phyloP scores from a whole-genome alignment of 2,113 vertebrate species.

The Sphaerodactylus townsendi region DNA sequence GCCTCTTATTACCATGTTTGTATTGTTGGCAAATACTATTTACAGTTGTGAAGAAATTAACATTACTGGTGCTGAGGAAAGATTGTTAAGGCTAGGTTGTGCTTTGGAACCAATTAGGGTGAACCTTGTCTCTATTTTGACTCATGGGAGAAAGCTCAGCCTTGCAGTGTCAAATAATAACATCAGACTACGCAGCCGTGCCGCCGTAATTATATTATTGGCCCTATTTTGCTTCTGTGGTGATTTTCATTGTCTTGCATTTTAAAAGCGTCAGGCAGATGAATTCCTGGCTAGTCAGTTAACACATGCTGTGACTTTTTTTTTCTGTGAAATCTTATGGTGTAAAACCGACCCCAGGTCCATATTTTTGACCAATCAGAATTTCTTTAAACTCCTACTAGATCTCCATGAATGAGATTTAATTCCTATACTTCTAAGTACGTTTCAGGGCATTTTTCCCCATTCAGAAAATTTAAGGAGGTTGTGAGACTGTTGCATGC shows the following conservation, averaged over 20 bases:
- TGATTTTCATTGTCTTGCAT: constrained; percentile 72
- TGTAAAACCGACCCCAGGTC: constrained; percentile 30
- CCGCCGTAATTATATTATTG: constrained; percentile 77
- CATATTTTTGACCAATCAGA: constrained; percentile 10
- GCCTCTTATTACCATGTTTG: constrained; percentile 95
- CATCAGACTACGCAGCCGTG: constrained; percentile 73
- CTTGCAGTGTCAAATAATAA: constrained; percentile 85
- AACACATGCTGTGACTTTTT: constrained; percentile 54
- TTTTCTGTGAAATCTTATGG: constrained; percentile 40
- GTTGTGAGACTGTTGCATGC: not conserved
- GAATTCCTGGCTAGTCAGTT: constrained; percentile 65
- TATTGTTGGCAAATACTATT: constrained; percentile 93
- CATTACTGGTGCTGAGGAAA: constrained; percentile 82
- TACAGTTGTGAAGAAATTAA: constrained; percentile 91
- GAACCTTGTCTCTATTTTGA: constrained; percentile 82
- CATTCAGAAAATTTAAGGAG: not conserved
- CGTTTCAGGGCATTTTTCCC: not conserved
- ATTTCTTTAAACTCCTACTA: not conserved
- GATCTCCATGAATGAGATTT: not conserved
- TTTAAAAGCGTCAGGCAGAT: constrained; percentile 69
- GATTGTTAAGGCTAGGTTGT: constrained; percentile 86
- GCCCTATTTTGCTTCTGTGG: constrained; percentile 75
- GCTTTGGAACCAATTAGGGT: constrained; percentile 99
- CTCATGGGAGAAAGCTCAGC: constrained; percentile 81
- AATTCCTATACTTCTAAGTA: not conserved